Base-by-base conservation (phyloP, 1,140 invertebrate species). In the Caenorhabditis remanei region DNA sequence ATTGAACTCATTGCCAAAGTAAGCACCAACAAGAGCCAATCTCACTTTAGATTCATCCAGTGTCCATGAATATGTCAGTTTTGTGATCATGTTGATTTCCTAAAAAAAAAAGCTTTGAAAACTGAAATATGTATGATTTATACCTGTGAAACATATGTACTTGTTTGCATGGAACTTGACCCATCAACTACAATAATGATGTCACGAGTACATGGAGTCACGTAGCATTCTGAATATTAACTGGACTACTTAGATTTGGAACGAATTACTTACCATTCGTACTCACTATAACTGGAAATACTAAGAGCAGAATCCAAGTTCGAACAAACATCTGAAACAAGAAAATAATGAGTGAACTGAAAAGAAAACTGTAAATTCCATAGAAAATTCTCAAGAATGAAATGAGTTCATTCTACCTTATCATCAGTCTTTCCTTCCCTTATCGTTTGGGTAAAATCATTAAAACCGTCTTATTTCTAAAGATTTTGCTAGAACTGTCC, bases 401-500 rank as follows among this genome's bases (percentile, higher is more conserved):
- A 71, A 71, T 71, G 65, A 71, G 65, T 71, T 71, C 65, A 43
- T 19, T 19, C 16, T 41, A 50, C 71, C 71, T 79, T 79, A 79
- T 79, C 71, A 79, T 79, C 71, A 79, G 8, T 32, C n/a, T 79
- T 50, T 50, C 13, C 40, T 71, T 71, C 61, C 61, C 71, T 79
- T 79, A 79, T 79, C 71, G 71, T 79, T 79, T 79, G 71, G 71
- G 71, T 50, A 79, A 79, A 50, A 79, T 79, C 43, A 50, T 40
- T 79, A 79, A 79, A 79, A 53, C 21, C 71, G n/a, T 79, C 71
- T 79, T 79, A 79, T 79, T 79, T 79, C 71, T 50, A 79, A 79
- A 79, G 71, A 50, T 32, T 79, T 79, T 79, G 43, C 71, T n/a
- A 79, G 71, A 79, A 50, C 46, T 48, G 46, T 63, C 61, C 61